Evolutionary conservation across 92 coral and sea anemone species (phyloP), one percentile per base, ranked within the genome.

Genomic region (Siderastrea siderea): DNA sequence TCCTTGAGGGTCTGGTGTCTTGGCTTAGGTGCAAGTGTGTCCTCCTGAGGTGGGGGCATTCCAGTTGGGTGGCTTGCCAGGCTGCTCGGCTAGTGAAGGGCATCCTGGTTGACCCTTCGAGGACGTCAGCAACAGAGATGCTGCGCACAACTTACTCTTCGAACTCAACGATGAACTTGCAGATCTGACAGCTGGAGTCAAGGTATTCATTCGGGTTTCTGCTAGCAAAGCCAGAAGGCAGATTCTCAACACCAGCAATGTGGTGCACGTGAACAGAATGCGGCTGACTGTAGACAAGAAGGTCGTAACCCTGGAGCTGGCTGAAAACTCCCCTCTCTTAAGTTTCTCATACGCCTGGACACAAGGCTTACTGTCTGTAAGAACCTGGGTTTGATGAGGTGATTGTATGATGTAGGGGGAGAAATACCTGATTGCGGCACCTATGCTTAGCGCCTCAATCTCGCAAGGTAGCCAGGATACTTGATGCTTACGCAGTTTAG

Each of bases 291-390:
- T 86, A 53, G 83, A 86, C 45, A 76, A 84, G 77, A 86, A 86
- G 84, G 84, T 85, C n/a, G 82, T 85, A 66, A 76, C 89, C 48
- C 83, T 74, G 49, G 89, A 63, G 43, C 83, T 85, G 53, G 89
- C 64, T 64, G 82, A 64, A 26, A 26, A 26, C 38, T 26, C 38
- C 38, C 38, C 38, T 26, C 38, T 26, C 38, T 26, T 26, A 26
- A 26, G 38, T 26, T 26, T 1, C 9, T 13, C 3, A 19, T 5
- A 47, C 66, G 85, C 9, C 66, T 60, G 38, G 73, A 80, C 75
- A 52, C 63, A 69, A 43, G 81, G 69, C 13, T 6, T 57, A 48
- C 89, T 90, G 75, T 84, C 89, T 4, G 85, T 90, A 69, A 84
- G 92, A 49, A 84, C 86, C 74, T 74, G 75, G 72, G 79, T 64